Percentiles rank a stretch among this genome's conserved stretches.
Conservation (phyloP, 2,797 vertebrate genomes). For the Mus caroli region DNA sequence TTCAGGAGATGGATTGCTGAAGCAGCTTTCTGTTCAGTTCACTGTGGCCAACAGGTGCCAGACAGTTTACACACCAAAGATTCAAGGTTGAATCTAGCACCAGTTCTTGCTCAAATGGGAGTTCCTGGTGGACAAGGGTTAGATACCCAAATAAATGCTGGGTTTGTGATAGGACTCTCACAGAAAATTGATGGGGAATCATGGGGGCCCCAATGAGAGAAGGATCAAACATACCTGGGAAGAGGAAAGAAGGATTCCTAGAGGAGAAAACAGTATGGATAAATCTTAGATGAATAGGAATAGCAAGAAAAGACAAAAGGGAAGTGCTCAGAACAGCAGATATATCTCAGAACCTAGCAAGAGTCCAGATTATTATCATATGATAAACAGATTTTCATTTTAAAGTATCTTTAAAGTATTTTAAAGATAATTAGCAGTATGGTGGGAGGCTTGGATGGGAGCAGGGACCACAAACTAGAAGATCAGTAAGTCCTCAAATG, state of each 20-base stretch:
- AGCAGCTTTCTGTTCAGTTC: background rate
- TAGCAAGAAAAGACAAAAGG: background rate
- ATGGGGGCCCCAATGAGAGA: background rate
- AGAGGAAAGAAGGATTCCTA: background rate
- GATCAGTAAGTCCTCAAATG: background rate
- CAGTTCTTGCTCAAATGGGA: background rate
- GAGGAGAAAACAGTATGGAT: background rate
- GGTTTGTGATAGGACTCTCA: background rate
- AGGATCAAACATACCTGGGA: background rate
- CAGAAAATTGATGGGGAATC: background rate
- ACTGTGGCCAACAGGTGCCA: background rate
- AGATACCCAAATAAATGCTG: constrained; percentile 1
- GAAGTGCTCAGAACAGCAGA: background rate
- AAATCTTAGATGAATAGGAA: constrained; percentile 7
- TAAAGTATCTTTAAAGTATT: background rate
- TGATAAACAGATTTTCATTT: background rate
- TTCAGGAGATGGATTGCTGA: background rate
- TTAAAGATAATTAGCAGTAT: background rate
- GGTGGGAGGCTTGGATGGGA: background rate
- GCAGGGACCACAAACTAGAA: background rate
- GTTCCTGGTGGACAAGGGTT: too few relatives aligned
- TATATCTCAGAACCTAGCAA: background rate
- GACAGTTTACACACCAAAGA: background rate
- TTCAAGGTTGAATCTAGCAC: background rate
- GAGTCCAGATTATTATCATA: background rate